Evolutionary conservation across 2,888 invertebrate genomes (phyloP).

Genomic region (Drosophila quinaria): DNA sequence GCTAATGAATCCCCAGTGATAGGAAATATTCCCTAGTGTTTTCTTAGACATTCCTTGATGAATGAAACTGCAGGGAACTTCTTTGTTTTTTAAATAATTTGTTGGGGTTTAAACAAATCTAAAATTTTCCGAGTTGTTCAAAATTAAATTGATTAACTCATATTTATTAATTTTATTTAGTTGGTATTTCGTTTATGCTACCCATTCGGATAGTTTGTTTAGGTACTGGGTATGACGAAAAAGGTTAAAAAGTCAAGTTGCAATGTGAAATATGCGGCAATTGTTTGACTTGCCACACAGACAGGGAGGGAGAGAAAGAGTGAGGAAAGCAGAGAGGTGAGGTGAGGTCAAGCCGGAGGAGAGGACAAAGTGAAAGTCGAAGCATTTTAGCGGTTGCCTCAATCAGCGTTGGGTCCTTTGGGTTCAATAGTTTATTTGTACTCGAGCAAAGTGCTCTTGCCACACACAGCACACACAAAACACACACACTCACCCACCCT

Average conservation of each 20-base stretch:
- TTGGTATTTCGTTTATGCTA: neutral
- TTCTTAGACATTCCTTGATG: no score
- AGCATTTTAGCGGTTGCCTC: constrained; percentile 58
- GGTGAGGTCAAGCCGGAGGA: neutral
- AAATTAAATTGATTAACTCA: no score
- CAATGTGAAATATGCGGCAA: constrained; percentile 77
- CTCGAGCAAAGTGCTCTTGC: constrained; percentile 53
- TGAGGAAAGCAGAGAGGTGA: neutral
- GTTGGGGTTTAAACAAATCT: no score
- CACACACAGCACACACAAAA: constrained; percentile 27
- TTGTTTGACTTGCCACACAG: constrained; percentile 57
- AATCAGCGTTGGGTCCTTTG: constrained; percentile 51
- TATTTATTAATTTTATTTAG: neutral
- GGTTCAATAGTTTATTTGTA: constrained; percentile 66
- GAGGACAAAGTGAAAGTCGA: constrained; percentile 65
- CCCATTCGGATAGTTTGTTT: neutral
- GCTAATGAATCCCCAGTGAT: no score
- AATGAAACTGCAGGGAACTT: neutral
- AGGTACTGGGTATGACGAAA: constrained; percentile 22
- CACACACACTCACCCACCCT: constrained; percentile 12
- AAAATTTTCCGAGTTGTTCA: no score
- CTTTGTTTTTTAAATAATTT: no score
- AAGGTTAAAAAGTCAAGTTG: constrained; percentile 75
- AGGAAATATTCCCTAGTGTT: no score
- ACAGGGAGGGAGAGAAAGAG: constrained; percentile 2